Evolutionary conservation across 2,113 vertebrate genomes (phyloP).

Genomic region (Dendropsophus ebraccatus): DNA sequence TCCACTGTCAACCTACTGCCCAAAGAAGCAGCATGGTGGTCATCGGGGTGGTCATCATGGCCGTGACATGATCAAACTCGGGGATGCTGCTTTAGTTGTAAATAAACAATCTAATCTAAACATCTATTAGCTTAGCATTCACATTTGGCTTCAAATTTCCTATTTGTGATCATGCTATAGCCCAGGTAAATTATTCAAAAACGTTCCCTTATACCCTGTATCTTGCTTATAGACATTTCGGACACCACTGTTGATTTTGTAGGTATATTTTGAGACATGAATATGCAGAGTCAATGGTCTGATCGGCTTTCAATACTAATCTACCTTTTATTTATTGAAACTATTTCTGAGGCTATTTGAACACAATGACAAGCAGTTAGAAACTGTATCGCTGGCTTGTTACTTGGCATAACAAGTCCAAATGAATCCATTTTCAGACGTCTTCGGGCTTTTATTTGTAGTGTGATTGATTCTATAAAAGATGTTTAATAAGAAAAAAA

Average conservation of each 20-base stretch:
- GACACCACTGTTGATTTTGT: background rate
- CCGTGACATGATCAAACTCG: too few species aligned
- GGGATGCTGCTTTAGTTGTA: background rate
- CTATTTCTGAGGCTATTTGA: background rate
- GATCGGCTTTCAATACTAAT: background rate
- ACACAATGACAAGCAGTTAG: background rate
- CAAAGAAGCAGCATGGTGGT: too few species aligned
- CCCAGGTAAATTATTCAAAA: too few species aligned
- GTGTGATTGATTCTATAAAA: conserved; percentile 33
- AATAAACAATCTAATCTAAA: too few species aligned
- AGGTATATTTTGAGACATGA: background rate
- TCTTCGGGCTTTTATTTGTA: background rate
- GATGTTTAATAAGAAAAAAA: background rate
- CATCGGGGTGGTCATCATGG: too few species aligned
- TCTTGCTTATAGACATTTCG: too few species aligned
- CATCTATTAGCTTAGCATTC: background rate
- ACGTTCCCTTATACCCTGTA: too few species aligned
- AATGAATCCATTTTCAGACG: conserved; percentile 8
- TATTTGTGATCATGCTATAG: background rate
- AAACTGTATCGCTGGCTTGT: background rate
- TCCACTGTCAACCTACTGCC: too few species aligned
- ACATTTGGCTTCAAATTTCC: background rate
- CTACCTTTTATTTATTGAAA: background rate
- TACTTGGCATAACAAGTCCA: background rate
- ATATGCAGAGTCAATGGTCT: background rate